phyloP scores from a whole-genome alignment of 2,113 vertebrate genomes.

The Cariama cristata region DNA sequence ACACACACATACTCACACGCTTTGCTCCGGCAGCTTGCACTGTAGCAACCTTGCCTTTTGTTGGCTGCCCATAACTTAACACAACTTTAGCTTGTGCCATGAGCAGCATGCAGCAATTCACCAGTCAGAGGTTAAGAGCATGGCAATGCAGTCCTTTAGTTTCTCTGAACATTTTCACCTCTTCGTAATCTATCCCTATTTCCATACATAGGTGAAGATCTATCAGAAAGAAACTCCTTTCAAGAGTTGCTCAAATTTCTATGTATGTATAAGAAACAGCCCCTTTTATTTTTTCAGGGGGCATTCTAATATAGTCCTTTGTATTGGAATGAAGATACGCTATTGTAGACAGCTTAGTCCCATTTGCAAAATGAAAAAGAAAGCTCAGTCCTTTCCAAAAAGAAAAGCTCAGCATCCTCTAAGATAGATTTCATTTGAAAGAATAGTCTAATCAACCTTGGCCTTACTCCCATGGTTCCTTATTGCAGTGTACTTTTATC shows the following conservation, averaged over 20 bases:
- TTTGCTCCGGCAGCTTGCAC: background rate
- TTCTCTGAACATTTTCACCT: background rate
- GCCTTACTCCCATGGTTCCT: background rate
- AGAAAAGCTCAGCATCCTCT: background rate
- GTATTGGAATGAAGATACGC: background rate
- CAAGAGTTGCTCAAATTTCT: background rate
- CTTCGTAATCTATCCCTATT: background rate
- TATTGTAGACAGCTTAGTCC: background rate
- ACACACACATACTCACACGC: rapidly evolving
- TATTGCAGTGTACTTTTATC: background rate
- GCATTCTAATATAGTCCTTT: background rate
- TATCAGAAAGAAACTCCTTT: background rate
- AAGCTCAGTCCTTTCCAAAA: background rate
- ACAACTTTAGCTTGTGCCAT: background rate
- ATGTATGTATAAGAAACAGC: background rate
- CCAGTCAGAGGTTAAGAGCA: background rate
- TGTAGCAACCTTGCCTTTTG: background rate
- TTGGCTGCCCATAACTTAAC: background rate
- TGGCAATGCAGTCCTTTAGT: background rate
- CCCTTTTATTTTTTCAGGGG: background rate
- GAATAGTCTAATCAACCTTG: background rate
- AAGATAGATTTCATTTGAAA: background rate
- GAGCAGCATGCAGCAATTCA: background rate
- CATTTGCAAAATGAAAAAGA: constrained; percentile 12
- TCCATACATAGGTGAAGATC: background rate